These are phyloP conservation scores for Folsomia manolachei DNA, from an alignment of 2,888 invertebrate genomes.

Conservation along the genomic window DNA sequence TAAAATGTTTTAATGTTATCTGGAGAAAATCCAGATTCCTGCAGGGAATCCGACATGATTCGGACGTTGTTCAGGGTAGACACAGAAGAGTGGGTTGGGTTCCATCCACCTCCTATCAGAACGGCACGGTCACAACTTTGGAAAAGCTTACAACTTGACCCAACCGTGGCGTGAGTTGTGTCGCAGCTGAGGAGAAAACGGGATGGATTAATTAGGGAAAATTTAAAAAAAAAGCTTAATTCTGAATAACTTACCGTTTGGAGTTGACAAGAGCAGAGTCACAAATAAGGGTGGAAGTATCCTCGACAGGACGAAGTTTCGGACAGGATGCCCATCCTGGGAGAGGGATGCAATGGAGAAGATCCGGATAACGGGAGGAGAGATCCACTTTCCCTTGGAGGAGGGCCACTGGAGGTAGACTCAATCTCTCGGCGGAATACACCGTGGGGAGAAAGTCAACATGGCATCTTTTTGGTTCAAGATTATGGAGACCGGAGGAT, in stretches of 20 bases:
- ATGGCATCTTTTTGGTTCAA: slow-evolving; percentile 54
- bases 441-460: slow-evolving; percentile 58
- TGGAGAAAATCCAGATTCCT: slow-evolving; percentile 55
- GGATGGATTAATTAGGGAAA: no score
- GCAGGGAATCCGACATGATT: slow-evolving; percentile 55
- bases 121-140: slow-evolving; percentile 58
- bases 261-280: slow-evolving; percentile 56
- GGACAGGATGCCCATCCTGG: slow-evolving; percentile 55
- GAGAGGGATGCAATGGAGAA: slow-evolving; percentile 46
- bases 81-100: slow-evolving; percentile 54
- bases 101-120: slow-evolving; percentile 59
- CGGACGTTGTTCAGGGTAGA: slow-evolving; percentile 54
- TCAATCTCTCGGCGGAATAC: slow-evolving; percentile 50
- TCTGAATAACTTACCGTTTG: slow-evolving; percentile 53
- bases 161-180: slow-evolving; percentile 46
- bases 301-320: slow-evolving; percentile 52
- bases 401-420: slow-evolving; percentile 51
- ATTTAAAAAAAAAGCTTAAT: no score
- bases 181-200: slow-evolving; percentile 37
- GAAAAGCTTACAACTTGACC: slow-evolving; percentile 54
- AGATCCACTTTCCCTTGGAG: slow-evolving; percentile 8
- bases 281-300: slow-evolving; percentile 54
- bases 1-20: slow-evolving; percentile 58
- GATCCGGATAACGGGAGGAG: slow-evolving; percentile 45
- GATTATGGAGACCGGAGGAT: slow-evolving; percentile 7